These are phyloP conservation scores for Drosophila malerkotliana DNA, from an alignment of 1,140 invertebrate genomes.

Conservation along the genomic window DNA sequence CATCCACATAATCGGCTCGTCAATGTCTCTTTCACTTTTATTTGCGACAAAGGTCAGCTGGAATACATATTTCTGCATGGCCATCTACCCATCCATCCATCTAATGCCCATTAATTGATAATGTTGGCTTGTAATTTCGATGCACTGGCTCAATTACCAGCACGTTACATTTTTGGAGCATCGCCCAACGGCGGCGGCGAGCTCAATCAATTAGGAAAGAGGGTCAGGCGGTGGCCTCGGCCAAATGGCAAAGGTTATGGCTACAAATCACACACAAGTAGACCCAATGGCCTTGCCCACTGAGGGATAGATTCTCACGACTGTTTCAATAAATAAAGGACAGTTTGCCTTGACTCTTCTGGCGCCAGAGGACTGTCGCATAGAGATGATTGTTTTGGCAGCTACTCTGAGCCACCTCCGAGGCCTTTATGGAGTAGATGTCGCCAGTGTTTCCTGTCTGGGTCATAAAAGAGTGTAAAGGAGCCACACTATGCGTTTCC, in stretches of 20 bases:
- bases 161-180: slow-evolving; percentile 27
- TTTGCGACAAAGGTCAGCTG: slow-evolving; percentile 58
- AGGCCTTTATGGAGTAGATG: slow-evolving; percentile 18
- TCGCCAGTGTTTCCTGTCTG: slow-evolving; percentile 62
- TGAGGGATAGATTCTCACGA: slow-evolving; percentile 5
- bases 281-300: slow-evolving; percentile 23
- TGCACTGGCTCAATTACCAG: slow-evolving; percentile 41
- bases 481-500: slow-evolving; percentile 48
- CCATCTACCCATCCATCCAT: slow-evolving; percentile 1
- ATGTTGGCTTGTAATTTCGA: slow-evolving; percentile 22
- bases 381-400: slow-evolving; percentile 50
- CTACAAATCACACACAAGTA: slow-evolving; percentile 20
- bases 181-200: slow-evolving; percentile 27
- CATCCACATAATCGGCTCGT: slow-evolving; percentile 35
- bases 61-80: slow-evolving; percentile 36
- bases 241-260: slow-evolving; percentile 63
- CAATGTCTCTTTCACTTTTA: slow-evolving; percentile 66
- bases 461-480: slow-evolving; percentile 56
- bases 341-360: slow-evolving; percentile 42
- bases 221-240: slow-evolving; percentile 32
- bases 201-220: slow-evolving; percentile 53
- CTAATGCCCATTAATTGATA: slow-evolving; percentile 48
- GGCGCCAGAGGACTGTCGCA: slow-evolving; percentile 13
- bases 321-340: slow-evolving; percentile 7
- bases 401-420: slow-evolving; percentile 44